Evolutionary conservation across 30 jellyfish, hydroid and myxozoan genomes (phyloP), one percentile per base, ranked within the genome.

Genomic region (Hydra vulgaris): DNA sequence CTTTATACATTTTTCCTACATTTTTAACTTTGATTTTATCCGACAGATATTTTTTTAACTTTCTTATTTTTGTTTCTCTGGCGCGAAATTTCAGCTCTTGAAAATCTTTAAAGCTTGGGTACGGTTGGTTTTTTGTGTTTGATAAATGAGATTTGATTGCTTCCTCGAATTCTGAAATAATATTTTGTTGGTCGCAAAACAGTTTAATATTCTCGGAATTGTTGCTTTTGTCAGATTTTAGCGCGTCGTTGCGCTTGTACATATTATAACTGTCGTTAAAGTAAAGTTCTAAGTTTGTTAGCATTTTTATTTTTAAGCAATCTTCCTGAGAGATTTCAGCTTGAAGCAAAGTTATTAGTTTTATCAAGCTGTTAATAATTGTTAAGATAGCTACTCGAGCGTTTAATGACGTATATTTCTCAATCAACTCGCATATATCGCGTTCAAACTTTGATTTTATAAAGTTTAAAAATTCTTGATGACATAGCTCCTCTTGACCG

Each of bases 361-460:
- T 75, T 70, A 18, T 67, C 16, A 0, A 25, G 83, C 26, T 1
- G 19, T 22, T 26, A 15, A 75, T 26, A 75, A 75, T 75, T 73
- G 53, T 25, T 53, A 75, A 17, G 21, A 75, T 75, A 71, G 83
- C 83, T 17, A 75, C 74, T 75, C 66, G 56, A 75, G 83, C 83
- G 7, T 54, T 16, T 15, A 18, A 20, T 20, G 76, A 78, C 66
- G 67, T 23, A 66, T 53, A 53, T 27, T n/a, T 61, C 23, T 78
- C 80, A 20, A 78, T 19, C 78, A 78, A 78, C 0, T 0, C 52
- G 19, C 27, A 16, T 40, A 78, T 15, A 22, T 78, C 81, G n/a
- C 23, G n/a, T 53, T 78, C 54, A 54, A 78, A 54, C 56, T 23
- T 12, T 12, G 26, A 26, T 53, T 61, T 54, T 52, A 78, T 53